Evolutionary conservation across 2,797 vertebrate genomes (phyloP).

Genomic region (Tympanoctomys barrerae): DNA sequence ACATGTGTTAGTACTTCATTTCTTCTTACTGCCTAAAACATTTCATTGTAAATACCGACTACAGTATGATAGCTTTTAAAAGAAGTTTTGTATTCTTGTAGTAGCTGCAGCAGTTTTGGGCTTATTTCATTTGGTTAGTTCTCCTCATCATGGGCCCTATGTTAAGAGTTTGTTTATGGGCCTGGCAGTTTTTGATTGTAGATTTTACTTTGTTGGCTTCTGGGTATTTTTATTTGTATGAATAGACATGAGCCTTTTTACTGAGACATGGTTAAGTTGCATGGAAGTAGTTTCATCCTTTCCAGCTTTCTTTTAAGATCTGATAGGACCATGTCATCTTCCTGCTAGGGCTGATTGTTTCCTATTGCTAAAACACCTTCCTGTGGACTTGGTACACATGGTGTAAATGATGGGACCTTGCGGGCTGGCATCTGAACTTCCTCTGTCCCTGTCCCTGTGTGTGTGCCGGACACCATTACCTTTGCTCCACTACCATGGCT

Average conservation of each 20-base stretch:
- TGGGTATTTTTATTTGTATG: slow-evolving; percentile 27
- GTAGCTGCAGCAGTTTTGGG: background rate
- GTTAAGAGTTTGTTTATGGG: slow-evolving; percentile 7
- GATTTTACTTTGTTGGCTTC: background rate
- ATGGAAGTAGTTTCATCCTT: slow-evolving; percentile 11
- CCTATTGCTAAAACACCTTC: background rate
- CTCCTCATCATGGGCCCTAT: background rate
- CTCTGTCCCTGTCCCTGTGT: background rate
- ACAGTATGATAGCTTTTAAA: background rate
- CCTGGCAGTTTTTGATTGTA: background rate
- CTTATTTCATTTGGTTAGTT: background rate
- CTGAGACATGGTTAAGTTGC: background rate
- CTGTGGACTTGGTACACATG: background rate
- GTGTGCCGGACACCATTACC: background rate
- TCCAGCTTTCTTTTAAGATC: background rate
- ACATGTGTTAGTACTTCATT: background rate
- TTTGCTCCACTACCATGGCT: background rate
- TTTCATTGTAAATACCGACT: background rate
- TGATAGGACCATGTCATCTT: background rate
- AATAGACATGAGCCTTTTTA: slow-evolving; percentile 34
- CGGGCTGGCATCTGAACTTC: background rate
- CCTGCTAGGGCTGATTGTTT: background rate
- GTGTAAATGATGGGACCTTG: background rate
- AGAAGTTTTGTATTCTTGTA: background rate
- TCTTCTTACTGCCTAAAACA: background rate